A percentile compares a stretch with the other conserved stretches of the same genome.
Conservation (phyloP, 2,113 vertebrate genomes). For the Zapornia atra region DNA sequence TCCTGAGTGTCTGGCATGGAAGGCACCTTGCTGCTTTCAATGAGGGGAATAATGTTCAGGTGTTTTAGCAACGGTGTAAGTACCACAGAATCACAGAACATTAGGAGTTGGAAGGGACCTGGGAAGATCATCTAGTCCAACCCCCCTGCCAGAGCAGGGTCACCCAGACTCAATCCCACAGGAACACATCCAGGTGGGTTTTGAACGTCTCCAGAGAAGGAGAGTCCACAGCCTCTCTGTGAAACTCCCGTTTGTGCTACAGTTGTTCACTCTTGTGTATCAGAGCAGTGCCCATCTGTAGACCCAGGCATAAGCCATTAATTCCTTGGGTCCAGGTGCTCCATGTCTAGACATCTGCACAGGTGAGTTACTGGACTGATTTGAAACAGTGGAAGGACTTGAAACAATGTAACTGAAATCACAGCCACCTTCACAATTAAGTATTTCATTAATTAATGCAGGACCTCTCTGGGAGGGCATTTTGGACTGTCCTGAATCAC, state of each 20-base stretch:
- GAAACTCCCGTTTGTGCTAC: not conserved
- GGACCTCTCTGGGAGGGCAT: not conserved
- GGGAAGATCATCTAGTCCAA: no score
- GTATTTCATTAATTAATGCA: not conserved
- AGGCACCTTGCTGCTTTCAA: not conserved
- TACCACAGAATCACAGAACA: no score
- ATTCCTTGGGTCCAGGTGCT: not conserved
- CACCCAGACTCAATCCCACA: no score
- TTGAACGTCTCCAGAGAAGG: no score
- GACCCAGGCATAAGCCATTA: not conserved
- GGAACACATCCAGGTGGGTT: no score
- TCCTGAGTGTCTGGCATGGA: not conserved
- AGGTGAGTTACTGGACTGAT: not conserved
- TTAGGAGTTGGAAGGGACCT: no score
- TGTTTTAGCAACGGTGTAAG: not conserved
- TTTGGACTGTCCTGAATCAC: not conserved
- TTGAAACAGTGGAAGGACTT: not conserved
- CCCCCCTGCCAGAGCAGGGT: no score
- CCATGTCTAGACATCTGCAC: not conserved
- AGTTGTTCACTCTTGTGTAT: not conserved
- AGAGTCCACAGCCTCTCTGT: not conserved
- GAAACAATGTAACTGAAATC: not conserved
- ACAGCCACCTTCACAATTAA: not conserved
- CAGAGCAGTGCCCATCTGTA: not conserved
- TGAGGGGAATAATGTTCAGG: rapidly evolving